Percentiles rank a stretch among this genome's conserved stretches.
These are phyloP conservation scores for Gorsachius magnificus DNA, from an alignment of 2,797 vertebrate genomes.

Conservation along the genomic window DNA sequence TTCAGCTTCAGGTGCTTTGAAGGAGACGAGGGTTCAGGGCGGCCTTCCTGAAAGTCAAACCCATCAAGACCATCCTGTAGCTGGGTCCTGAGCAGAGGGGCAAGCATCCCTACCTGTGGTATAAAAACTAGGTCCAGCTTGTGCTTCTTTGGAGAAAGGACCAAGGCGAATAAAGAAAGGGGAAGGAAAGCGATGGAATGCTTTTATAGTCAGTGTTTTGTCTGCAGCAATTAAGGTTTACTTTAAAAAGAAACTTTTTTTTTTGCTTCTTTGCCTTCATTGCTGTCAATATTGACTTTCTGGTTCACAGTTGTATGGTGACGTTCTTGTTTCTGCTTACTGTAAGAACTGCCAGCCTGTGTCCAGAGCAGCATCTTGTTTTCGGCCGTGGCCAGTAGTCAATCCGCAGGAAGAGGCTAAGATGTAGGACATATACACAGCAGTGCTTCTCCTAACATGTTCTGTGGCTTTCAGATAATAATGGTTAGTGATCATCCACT, in stretches of 20 bases:
- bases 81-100: not conserved
- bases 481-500: not conserved
- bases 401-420: not conserved
- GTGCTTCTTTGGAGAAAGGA: not conserved
- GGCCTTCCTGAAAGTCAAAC: not conserved
- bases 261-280: not conserved
- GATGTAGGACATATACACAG: not conserved
- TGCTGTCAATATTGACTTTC: not conserved
- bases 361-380: not conserved
- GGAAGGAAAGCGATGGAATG: not conserved
- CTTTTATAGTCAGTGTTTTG: not conserved
- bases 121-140: not conserved
- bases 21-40: not conserved
- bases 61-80: not conserved
- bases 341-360: not conserved
- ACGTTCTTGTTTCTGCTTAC: not conserved
- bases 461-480: not conserved
- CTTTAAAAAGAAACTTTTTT: not conserved
- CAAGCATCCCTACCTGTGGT: not conserved
- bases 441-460: not conserved
- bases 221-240: not conserved
- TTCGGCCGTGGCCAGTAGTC: fast-evolving
- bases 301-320: not conserved
- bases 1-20: not conserved
- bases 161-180: not conserved